Conservation (phyloP, 2,888 invertebrate genomes). For the Tipula confusa region DNA sequence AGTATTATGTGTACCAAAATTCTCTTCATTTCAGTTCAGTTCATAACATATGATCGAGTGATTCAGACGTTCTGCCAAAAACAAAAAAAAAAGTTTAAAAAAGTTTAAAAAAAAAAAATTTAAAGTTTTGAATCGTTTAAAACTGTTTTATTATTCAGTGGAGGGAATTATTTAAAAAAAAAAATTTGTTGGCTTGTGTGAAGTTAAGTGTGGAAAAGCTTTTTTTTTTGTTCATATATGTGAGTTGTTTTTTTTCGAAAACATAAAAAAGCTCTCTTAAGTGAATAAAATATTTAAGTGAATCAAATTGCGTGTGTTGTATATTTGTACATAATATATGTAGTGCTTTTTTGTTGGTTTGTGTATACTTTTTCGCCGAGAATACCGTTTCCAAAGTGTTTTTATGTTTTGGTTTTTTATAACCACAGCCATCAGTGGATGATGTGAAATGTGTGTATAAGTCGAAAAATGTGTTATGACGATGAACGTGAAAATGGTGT, state of each 20-base stretch:
- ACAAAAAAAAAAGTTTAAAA: background rate
- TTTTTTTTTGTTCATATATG: background rate
- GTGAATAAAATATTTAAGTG: background rate
- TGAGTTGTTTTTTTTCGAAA: no score
- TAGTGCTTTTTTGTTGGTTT: background rate
- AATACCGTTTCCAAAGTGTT: background rate
- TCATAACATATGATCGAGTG: conserved; percentile 26
- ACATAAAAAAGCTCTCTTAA: background rate
- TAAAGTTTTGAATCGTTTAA: background rate
- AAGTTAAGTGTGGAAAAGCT: background rate
- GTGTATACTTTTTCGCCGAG: background rate
- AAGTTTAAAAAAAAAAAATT: background rate
- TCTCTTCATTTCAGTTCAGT: conserved; percentile 26
- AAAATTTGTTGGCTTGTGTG: background rate
- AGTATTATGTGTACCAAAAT: background rate
- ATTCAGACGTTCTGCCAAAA: background rate
- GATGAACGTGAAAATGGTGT: background rate
- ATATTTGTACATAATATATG: background rate
- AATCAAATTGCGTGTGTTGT: background rate
- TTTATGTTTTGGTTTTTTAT: background rate
- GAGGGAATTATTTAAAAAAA: background rate
- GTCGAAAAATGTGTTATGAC: background rate
- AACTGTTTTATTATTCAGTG: background rate
- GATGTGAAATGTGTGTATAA: background rate
- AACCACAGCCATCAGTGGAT: background rate